Evolutionary conservation across 1,140 invertebrate genomes (phyloP).

Genomic region (Pteromalus puparum): DNA sequence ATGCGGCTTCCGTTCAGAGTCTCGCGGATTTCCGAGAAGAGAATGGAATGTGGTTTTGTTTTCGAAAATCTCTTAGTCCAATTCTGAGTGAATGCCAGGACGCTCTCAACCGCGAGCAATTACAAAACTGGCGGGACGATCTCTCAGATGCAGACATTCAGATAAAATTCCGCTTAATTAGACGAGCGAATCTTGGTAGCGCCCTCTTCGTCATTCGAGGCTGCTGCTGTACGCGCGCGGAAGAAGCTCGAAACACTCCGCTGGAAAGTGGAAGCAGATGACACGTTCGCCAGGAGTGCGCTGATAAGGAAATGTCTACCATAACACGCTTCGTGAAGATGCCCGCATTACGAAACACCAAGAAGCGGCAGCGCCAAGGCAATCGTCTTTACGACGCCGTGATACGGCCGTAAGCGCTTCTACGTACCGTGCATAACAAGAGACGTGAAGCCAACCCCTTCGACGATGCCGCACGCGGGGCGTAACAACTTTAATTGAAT

Average conservation of each 20-base stretch:
- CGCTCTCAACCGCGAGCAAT: constrained; percentile 9
- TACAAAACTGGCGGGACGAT: constrained; percentile 36
- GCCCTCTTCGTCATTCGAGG: constrained; percentile 17
- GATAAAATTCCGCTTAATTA: constrained; percentile 52
- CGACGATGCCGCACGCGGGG: not conserved
- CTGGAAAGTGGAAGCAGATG: constrained; percentile 48
- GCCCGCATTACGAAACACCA: constrained; percentile 44
- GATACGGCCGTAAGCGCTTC: constrained; percentile 47
- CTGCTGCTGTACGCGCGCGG: not conserved
- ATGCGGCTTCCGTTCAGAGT: not conserved
- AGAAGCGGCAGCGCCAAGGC: constrained; percentile 28
- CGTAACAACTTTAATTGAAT: constrained; percentile 53
- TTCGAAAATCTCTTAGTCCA: not conserved
- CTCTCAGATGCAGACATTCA: constrained; percentile 42
- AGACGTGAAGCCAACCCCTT: constrained; percentile 26
- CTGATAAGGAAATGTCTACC: constrained; percentile 48
- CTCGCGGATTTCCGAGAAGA: not conserved
- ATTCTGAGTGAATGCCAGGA: not conserved
- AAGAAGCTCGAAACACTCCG: constrained; percentile 4
- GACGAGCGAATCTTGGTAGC: constrained; percentile 7
- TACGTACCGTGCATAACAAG: constrained; percentile 51
- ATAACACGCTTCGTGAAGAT: constrained; percentile 47
- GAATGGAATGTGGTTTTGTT: not conserved
- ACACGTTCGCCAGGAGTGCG: constrained; percentile 54
- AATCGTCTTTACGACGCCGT: constrained; percentile 53